Evolutionary conservation across 2,888 invertebrate genomes (phyloP), one percentile per base, ranked within the genome.

Genomic region (Cephus pygmeus): DNA sequence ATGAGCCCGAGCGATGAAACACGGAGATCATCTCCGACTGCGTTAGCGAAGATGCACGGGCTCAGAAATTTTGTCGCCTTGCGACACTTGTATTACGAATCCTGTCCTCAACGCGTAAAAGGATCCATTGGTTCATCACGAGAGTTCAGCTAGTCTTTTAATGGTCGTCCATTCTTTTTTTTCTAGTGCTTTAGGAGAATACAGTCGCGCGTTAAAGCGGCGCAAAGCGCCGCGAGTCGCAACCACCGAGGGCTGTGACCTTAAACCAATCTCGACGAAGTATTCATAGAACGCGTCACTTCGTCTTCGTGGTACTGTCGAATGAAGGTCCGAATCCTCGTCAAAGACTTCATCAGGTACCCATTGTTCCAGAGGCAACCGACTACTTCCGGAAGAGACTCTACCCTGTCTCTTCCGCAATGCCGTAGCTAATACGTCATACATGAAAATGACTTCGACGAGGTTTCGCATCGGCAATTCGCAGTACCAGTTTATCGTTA

Each of bases 191-290:
- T 80, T 85, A 85, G 78, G 69, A 23, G 23, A 56, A 23, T 15
- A 23, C 56, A 56, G 56, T 56, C 56, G 56, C 40, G 40, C 75
- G 76, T 76, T 56, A 69, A 80, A 81, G 77, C 80, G 80, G 79
- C 79, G 75, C 80, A 68, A 77, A 80, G 80, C 81, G 81, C 80
- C 73, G 80, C 78, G 81, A 75, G 80, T 83, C 83, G 83, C 83
- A 86, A 85, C 84, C 83, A 56, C 85, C 82, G 81, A 89, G 85
- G 89, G 89, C 89, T 89, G 89, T 89, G 89, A 89, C 86, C 84
- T 79, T 73, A 81, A 79, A 81, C 71, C 69, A 76, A 80, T 78
- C 74, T 69, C 69, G 73, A 77, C 34, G 15, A 75, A 79, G 68
- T 56, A 69, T 56, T 23, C 56, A 56, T 40, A 40, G 40, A 40